Evolutionary conservation across 2,888 invertebrate species (phyloP), one percentile per base, ranked within the genome.

Genomic region (Machimus rusticus): DNA sequence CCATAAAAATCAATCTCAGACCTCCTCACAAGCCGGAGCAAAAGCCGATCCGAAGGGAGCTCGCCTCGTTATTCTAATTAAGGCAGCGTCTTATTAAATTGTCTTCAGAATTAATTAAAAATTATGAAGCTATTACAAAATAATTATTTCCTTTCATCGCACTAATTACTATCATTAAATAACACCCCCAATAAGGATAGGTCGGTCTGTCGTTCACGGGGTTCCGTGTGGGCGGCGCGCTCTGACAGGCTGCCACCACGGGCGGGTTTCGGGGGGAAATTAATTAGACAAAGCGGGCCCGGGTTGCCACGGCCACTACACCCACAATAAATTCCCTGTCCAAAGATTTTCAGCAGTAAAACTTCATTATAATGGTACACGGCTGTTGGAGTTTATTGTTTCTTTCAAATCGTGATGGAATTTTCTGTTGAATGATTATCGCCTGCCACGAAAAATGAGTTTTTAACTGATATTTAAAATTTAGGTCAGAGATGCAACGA

Each of bases 121-220:
- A 89, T 89, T 89, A 89, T 89, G 89, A 89, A 89, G 88, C 88
- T 88, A 89, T 89, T 88, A 88, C 88, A 89, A 86, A 89, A 89
- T 89, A 89, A 89, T 89, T 89, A 89, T 89, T 89, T 89, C 89
- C 89, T 89, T 89, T 89, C 89, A 89, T 88, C 88, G 84, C 79
- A 87, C 89, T 89, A 89, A 89, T 89, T 89, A 89, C 88, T 84
- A 88, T 87, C 88, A 79, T 89, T 88, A 87, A 89, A 87, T 81
- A 84, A 85, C 76, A 85, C 86, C 76, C 87, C 88, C 82, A 57
- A 82, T 82, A 57, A 57, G 82, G 82, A 31, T 37, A 46, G 51
- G 82, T 82, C 51, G 66, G 66, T 23, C 28, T 66, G 66, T 6
- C 66, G 66, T 66, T 66, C 66, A n/a, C 5, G 66, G 66, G 66